phyloP scores from a whole-genome alignment of 1,140 invertebrate species.

The Drosophila ambigua region DNA sequence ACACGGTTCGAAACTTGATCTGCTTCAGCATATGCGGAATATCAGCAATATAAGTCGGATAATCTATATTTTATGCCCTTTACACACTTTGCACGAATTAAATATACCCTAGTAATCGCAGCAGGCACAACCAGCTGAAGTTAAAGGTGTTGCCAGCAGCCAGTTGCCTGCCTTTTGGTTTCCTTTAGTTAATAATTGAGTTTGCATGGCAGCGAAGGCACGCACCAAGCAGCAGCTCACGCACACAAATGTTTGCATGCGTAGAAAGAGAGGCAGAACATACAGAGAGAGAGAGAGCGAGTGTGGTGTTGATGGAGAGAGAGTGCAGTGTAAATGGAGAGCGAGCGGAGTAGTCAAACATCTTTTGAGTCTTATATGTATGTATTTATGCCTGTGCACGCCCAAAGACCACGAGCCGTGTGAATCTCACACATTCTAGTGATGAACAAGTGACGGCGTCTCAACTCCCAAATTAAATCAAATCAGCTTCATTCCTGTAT shows the following conservation, averaged over 20 bases:
- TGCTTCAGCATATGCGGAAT: too few species aligned
- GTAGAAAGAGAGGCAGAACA: not conserved
- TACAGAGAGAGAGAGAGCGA: not conserved
- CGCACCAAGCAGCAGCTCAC: conserved; percentile 47
- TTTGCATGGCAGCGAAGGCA: conserved; percentile 67
- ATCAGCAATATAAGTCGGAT: too few species aligned
- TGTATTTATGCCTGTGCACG: conserved; percentile 64
- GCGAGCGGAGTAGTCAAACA: conserved; percentile 11
- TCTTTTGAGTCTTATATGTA: conserved; percentile 30
- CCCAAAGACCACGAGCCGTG: conserved; percentile 26
- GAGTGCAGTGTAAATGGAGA: not conserved
- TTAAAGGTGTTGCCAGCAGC: conserved; percentile 59
- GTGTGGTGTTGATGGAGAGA: not conserved
- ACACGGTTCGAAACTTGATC: too few species aligned
- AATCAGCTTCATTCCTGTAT: too few species aligned
- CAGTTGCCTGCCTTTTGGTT: conserved; percentile 56
- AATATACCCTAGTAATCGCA: too few species aligned
- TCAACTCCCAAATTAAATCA: too few species aligned
- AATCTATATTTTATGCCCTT: too few species aligned
- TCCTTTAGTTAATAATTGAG: conserved; percentile 76
- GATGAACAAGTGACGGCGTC: not conserved
- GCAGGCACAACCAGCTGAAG: conserved; percentile 3
- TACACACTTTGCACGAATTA: too few species aligned
- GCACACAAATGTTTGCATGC: conserved; percentile 22
- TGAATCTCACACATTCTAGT: conserved; percentile 5